These are phyloP conservation scores for Chrysolina oricalcia DNA, from an alignment of 2,888 invertebrate genomes.

Conservation along the genomic window DNA sequence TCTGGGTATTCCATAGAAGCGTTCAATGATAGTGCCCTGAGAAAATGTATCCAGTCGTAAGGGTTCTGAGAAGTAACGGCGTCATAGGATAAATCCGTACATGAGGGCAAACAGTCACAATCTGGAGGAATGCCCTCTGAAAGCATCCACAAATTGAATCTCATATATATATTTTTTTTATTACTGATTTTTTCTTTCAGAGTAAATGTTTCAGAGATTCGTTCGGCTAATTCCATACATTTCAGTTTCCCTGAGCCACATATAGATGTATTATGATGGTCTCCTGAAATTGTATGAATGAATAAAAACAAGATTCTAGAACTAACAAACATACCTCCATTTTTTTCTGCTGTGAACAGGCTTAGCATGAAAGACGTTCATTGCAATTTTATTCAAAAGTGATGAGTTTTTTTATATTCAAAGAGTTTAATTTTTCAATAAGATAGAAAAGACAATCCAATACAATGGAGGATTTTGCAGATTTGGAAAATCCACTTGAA, in stretches of 20 bases:
- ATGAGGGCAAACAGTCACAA: conserved; percentile 77
- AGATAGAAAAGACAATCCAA: no score
- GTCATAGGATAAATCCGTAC: conserved; percentile 80
- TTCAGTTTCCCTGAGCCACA: conserved; percentile 74
- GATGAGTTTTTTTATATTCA: no score
- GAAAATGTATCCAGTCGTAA: conserved; percentile 73
- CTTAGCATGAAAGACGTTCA: no score
- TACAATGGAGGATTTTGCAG: no score
- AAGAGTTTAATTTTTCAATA: no score
- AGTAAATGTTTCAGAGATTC: conserved; percentile 65
- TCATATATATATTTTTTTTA: neutral
- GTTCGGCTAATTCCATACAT: conserved; percentile 73
- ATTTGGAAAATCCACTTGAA: no score
- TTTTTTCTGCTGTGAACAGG: no score
- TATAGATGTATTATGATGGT: conserved; percentile 72
- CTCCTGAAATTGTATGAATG: conserved; percentile 67
- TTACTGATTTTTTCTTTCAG: conserved; percentile 41
- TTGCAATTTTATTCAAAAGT: no score
- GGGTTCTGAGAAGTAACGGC: conserved; percentile 80
- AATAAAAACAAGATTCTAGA: no score
- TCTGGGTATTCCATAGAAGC: conserved; percentile 28
- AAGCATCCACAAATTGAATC: no score
- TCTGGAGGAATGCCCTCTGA: conserved; percentile 57
- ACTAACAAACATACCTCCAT: no score
- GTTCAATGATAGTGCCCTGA: conserved; percentile 38